phyloP scores from a whole-genome alignment of 2,888 invertebrate species.

The Eupithecia abbreviata region DNA sequence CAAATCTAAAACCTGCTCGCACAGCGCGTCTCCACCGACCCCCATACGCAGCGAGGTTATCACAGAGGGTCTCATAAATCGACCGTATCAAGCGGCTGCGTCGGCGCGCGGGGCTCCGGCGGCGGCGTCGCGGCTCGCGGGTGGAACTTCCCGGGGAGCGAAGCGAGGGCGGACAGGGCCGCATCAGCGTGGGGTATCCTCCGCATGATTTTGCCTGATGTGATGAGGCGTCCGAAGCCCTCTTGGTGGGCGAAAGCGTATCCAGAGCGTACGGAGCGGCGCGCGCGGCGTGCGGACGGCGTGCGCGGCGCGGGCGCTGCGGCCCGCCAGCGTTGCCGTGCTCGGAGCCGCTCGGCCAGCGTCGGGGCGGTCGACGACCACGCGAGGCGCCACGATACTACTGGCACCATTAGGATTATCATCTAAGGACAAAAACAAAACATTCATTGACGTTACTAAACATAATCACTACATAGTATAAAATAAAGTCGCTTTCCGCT shows the following conservation, averaged over 20 bases:
- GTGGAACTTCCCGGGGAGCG: slow-evolving; percentile 84
- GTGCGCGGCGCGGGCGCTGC: slow-evolving; percentile 92
- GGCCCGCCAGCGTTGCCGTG: slow-evolving; percentile 88
- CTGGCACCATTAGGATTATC: slow-evolving; percentile 95
- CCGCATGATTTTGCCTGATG: slow-evolving; percentile 97
- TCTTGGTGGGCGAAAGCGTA: slow-evolving; percentile 98
- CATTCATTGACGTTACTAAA: neutral
- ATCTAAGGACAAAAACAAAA: slow-evolving; percentile 57
- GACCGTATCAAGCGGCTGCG: slow-evolving; percentile 89
- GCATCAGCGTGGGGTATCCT: slow-evolving; percentile 91
- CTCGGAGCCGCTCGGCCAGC: slow-evolving; percentile 94
- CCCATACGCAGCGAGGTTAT: slow-evolving; percentile 33
- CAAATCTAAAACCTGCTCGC: neutral
- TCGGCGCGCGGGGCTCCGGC: slow-evolving; percentile 82
- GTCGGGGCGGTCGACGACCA: slow-evolving; percentile 95
- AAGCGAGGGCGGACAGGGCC: slow-evolving; percentile 85
- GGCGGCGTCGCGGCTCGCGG: slow-evolving; percentile 89
- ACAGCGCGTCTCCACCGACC: neutral
- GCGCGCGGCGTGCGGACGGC: slow-evolving; percentile 93
- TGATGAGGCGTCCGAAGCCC: slow-evolving; percentile 88
- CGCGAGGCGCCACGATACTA: slow-evolving; percentile 97
- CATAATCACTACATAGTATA: no score
- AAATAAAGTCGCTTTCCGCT: no score
- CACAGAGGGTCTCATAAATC: slow-evolving; percentile 83
- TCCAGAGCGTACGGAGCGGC: slow-evolving; percentile 96